Evolutionary conservation across 1,140 invertebrate genomes (phyloP).

Genomic region (Rhagoletis zephyria): DNA sequence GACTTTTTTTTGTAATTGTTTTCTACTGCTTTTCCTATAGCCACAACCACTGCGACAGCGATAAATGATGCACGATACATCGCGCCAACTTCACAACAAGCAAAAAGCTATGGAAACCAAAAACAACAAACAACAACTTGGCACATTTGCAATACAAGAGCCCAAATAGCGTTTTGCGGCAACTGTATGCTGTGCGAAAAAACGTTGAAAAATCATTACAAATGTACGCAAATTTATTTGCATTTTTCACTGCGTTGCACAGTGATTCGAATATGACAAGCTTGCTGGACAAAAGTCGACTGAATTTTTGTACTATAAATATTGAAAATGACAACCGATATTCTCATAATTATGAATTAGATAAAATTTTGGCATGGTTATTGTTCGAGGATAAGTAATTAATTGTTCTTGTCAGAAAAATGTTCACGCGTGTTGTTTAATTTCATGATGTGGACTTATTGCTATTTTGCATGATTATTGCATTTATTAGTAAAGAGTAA

Average conservation of each 20-base stretch:
- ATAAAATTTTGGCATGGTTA: too few relatives aligned
- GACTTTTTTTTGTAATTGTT: background rate
- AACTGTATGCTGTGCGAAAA: background rate
- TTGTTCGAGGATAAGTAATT: too few relatives aligned
- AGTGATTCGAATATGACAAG: too few relatives aligned
- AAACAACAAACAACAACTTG: background rate
- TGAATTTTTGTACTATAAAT: too few relatives aligned
- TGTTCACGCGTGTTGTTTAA: too few relatives aligned
- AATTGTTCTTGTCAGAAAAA: too few relatives aligned
- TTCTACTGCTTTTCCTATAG: background rate
- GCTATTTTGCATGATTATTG: too few relatives aligned
- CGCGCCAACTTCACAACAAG: background rate
- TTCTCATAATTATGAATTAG: too few relatives aligned
- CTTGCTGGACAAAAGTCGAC: too few relatives aligned
- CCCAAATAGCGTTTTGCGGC: background rate
- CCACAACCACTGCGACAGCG: background rate
- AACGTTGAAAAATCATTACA: slow-evolving; percentile 20
- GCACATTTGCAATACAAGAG: background rate
- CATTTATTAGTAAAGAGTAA: too few relatives aligned
- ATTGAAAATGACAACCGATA: too few relatives aligned
- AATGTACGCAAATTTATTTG: slow-evolving; percentile 46
- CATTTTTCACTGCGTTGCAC: background rate
- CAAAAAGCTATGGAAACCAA: background rate
- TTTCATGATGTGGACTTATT: too few relatives aligned
- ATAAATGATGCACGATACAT: slow-evolving; percentile 34